phyloP scores from a whole-genome alignment of 2,113 vertebrate genomes.

The Panthera tigris region DNA sequence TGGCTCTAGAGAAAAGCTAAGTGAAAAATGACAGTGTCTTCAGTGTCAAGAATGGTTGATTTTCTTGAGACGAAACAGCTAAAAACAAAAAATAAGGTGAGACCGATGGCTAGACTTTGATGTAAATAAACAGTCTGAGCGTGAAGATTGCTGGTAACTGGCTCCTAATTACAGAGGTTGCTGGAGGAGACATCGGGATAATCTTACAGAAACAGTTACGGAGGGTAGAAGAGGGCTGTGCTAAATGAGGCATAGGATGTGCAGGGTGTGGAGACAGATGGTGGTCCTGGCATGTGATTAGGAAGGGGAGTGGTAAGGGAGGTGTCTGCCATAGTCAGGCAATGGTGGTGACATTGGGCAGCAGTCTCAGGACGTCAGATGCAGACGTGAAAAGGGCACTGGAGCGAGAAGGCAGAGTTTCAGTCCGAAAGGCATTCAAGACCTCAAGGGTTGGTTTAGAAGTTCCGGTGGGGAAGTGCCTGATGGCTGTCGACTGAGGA shows the following conservation, averaged over 20 bases:
- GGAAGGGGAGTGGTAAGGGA: background rate
- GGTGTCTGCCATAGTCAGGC: background rate
- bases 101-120: constrained; percentile 4
- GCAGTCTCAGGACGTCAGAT: background rate
- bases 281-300: background rate
- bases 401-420: background rate
- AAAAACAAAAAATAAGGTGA: background rate
- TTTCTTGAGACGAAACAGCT: constrained; percentile 41
- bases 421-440: background rate
- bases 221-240: background rate
- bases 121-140: constrained; percentile 7
- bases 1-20: background rate
- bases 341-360: background rate
- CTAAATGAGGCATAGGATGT: background rate
- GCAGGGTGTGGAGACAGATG: background rate
- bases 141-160: background rate
- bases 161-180: constrained; percentile 1
- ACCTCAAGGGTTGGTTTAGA: background rate
- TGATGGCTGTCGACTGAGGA: background rate
- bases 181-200: background rate
- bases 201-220: background rate
- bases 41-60: constrained; percentile 4
- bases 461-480: background rate
- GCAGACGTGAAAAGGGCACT: background rate
- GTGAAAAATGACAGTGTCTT: constrained; percentile 2